These are phyloP conservation scores for Liparis tanakae DNA, from an alignment of 2,797 vertebrate species.

Conservation along the genomic window DNA sequence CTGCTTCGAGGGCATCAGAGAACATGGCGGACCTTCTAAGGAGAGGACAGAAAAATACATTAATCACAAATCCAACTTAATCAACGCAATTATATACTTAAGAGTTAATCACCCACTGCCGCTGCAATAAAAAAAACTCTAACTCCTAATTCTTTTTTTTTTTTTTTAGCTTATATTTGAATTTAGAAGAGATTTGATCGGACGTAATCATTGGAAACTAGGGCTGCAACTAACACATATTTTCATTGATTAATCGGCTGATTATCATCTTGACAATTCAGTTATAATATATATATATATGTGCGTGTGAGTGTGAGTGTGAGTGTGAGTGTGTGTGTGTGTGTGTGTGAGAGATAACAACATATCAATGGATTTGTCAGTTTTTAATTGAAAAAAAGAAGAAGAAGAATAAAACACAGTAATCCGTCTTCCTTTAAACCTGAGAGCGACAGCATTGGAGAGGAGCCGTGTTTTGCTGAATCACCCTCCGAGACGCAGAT, in stretches of 20 bases:
- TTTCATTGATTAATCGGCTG: slow-evolving; percentile 3
- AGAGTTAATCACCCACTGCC: neutral
- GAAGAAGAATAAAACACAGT: slow-evolving; percentile 18
- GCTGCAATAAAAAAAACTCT: neutral
- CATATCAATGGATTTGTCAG: neutral
- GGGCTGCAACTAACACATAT: neutral
- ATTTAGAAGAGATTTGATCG: neutral
- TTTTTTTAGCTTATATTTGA: neutral
- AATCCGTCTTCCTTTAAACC: slow-evolving; percentile 17
- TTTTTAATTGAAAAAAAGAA: neutral
- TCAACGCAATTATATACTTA: neutral
- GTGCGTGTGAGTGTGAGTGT: too few species aligned
- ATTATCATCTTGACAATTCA: neutral
- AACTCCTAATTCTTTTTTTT: neutral
- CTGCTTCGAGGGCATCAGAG: slow-evolving; percentile 79
- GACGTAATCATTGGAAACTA: neutral
- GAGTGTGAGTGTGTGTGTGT: too few species aligned
- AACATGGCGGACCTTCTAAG: slow-evolving; percentile 73
- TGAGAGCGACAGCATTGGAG: slow-evolving; percentile 12
- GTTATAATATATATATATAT: neutral
- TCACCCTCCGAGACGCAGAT: slow-evolving; percentile 58
- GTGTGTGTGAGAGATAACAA: neutral
- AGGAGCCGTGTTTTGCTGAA: slow-evolving; percentile 63
- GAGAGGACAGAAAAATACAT: slow-evolving; percentile 15
- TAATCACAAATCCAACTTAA: neutral